Evolutionary conservation across 2,797 vertebrate species (phyloP).

Genomic region (Emydoidea blandingii): DNA sequence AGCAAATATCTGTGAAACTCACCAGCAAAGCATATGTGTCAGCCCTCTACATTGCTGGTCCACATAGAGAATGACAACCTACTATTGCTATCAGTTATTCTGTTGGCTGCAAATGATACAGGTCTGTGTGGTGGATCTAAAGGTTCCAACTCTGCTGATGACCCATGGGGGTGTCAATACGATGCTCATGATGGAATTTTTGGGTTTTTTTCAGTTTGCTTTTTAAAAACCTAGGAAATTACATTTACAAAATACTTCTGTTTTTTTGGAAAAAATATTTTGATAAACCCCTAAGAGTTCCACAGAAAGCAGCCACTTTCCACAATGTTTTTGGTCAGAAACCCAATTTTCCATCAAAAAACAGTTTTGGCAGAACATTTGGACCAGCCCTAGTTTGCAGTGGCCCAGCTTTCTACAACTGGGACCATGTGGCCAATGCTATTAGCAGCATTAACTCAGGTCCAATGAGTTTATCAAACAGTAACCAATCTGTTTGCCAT

Average conservation of each 20-base stretch:
- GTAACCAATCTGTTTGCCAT: neutral
- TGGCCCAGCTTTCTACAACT: neutral
- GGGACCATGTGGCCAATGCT: neutral
- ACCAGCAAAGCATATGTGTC: neutral
- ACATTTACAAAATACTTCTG: neutral
- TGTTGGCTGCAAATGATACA: neutral
- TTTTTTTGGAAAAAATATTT: neutral
- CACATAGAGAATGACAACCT: neutral
- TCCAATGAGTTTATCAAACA: neutral
- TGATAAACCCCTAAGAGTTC: neutral
- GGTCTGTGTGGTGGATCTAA: neutral
- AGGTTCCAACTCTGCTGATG: neutral
- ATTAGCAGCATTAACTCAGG: neutral
- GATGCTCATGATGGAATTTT: neutral
- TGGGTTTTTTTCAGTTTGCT: neutral
- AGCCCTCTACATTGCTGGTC: neutral
- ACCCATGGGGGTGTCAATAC: neutral
- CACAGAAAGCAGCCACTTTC: neutral
- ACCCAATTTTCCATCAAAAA: neutral
- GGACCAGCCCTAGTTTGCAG: neutral
- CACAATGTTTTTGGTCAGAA: neutral
- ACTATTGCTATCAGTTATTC: neutral
- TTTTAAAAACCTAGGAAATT: neutral
- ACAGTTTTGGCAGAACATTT: neutral
- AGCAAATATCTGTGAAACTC: too few species aligned